Evolutionary conservation across 2,888 invertebrate genomes (phyloP).

Genomic region (Proisotoma minuta): DNA sequence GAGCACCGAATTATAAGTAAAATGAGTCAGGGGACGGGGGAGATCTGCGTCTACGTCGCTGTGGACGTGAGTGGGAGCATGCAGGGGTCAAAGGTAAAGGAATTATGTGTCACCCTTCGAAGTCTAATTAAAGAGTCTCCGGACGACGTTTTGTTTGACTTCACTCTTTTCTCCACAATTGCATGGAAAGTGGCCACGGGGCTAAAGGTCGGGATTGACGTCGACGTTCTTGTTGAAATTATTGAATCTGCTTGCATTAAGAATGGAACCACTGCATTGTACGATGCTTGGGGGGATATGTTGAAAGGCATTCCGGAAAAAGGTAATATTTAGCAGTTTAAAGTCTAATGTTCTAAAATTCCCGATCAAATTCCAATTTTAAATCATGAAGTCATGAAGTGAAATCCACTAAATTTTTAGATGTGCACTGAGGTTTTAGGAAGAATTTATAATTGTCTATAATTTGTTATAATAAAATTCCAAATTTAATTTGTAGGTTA

Average conservation of each 20-base stretch:
- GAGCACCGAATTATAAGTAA: not conserved
- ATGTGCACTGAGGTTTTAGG: too few species aligned
- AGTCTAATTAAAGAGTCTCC: not conserved
- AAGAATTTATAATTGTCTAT: too few species aligned
- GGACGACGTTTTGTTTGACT: conserved; percentile 7
- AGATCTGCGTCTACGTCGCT: not conserved
- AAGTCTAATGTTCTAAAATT: too few species aligned
- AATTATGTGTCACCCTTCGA: not conserved
- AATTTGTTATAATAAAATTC: too few species aligned
- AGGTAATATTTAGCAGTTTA: too few species aligned
- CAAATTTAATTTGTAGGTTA: too few species aligned
- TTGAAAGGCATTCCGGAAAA: conserved; percentile 2
- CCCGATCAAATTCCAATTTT: too few species aligned
- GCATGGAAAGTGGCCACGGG: conserved; percentile 4
- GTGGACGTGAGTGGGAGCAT: conserved; percentile 6
- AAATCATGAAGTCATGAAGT: too few species aligned
- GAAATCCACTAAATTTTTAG: too few species aligned
- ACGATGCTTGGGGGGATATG: conserved; percentile 9
- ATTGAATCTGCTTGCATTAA: not conserved
- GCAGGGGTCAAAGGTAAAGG: not conserved
- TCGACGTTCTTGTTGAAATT: not conserved
- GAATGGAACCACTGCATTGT: not conserved
- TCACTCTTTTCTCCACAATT: not conserved
- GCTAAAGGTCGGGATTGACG: not conserved
- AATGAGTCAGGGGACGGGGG: not conserved